Evolutionary conservation across 2,888 invertebrate genomes (phyloP), one percentile per base, ranked within the genome.

Genomic region (Cataglyphis rosenhaueri): DNA sequence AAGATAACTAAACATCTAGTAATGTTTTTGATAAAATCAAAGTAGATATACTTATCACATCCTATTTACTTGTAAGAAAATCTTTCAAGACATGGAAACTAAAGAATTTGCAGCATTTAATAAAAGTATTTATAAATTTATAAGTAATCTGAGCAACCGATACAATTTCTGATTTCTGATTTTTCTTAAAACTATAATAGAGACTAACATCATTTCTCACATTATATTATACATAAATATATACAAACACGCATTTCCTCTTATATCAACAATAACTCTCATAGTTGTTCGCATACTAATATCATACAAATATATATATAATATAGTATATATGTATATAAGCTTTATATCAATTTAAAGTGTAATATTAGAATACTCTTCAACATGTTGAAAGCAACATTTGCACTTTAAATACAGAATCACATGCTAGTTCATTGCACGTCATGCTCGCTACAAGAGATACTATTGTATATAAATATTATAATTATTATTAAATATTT

Each of bases 341-440:
- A 70, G 66, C 73, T 86, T 85, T 84, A 85, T 89, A 84, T 89
- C 85, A 85, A 89, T 92, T 88, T 88, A 88, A 88, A 88, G 88
- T 89, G 88, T 91, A 90, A 91, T 91, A 90, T 91, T 92, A 91
- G 91, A 93, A 93, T 93, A 93, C 93, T 93, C 93, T 93, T 92
- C 83, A 87, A 91, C 86, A 76, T 76, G 89, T 92, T 91, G 90
- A 93, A 92, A 92, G 90, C 91, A 91, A 92, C 91, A 91, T 92
- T 93, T 93, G 92, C 93, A 92, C 92, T 91, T 93, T 91, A 92
- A 93, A 93, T 93, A 92, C 91, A 92, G 90, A 92, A 93, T 94
- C 93, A 93, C 93, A 94, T 93, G 88, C 91, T 90, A 92, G 90
- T 92, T 87, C 90, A 91, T 93, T 92, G 91, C 92, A 92, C 91